Conservation (phyloP, 2,888 invertebrate genomes). For the Harpalus rubripes region DNA sequence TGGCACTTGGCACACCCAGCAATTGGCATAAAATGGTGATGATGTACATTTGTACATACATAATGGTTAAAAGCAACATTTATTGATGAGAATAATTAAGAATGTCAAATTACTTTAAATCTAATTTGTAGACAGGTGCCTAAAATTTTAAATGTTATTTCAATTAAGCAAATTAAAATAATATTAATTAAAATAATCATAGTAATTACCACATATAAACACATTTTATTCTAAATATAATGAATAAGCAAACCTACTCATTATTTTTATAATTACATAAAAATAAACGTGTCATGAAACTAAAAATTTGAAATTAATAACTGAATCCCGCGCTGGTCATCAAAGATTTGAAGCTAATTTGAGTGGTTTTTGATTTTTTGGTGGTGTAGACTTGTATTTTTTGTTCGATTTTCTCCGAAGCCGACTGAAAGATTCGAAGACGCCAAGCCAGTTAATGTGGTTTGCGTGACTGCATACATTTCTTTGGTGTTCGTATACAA, state of each 20-base stretch:
- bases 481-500: slow-evolving; percentile 60
- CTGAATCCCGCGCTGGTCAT: slow-evolving; percentile 3
- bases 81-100: neutral
- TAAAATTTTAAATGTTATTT: slow-evolving; percentile 36
- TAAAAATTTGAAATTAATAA: slow-evolving; percentile 29
- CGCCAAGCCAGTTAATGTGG: slow-evolving; percentile 44
- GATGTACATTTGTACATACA: too few relatives aligned
- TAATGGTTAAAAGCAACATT: neutral
- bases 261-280: slow-evolving; percentile 50
- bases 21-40: too few relatives aligned
- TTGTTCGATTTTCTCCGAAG: slow-evolving; percentile 21
- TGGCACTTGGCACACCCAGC: too few relatives aligned
- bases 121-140: slow-evolving; percentile 37
- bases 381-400: slow-evolving; percentile 42
- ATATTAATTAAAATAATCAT: slow-evolving; percentile 56
- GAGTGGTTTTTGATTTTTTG: slow-evolving; percentile 33
- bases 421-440: slow-evolving; percentile 37
- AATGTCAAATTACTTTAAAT: slow-evolving; percentile 34
- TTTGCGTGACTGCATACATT: slow-evolving; percentile 61
- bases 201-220: slow-evolving; percentile 47
- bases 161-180: slow-evolving; percentile 48
- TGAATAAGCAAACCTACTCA: slow-evolving; percentile 47
- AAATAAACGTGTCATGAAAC: slow-evolving; percentile 34
- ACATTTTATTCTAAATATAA: slow-evolving; percentile 52
- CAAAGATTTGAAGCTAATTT: slow-evolving; percentile 26